phyloP scores from a whole-genome alignment of 2,797 vertebrate genomes.

The Malacoraja senta region DNA sequence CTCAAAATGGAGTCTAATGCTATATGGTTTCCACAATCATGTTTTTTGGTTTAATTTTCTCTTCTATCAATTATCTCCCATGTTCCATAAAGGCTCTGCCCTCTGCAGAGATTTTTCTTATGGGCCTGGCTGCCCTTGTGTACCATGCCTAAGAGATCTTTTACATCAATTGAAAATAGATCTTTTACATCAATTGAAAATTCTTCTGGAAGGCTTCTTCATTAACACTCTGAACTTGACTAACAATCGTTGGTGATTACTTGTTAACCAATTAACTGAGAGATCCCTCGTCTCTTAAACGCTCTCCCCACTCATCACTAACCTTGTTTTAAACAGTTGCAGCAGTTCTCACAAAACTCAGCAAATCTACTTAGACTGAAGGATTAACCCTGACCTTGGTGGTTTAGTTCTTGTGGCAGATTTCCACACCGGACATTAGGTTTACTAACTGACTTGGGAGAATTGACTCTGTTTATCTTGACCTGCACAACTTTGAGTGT shows the following conservation, averaged over 20 bases:
- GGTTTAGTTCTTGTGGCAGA: background rate
- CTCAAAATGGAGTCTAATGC: background rate
- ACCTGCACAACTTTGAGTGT: background rate
- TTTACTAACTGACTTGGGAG: background rate
- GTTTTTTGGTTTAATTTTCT: background rate
- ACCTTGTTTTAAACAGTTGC: background rate
- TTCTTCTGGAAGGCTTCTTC: background rate
- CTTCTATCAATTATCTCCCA: background rate
- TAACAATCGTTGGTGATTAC: background rate
- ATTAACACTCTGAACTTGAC: background rate
- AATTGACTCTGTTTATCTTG: background rate
- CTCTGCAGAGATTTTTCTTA: background rate
- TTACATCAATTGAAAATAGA: background rate
- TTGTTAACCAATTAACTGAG: background rate
- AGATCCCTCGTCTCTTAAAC: background rate
- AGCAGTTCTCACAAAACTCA: background rate
- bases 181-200: background rate
- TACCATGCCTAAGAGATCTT: background rate
- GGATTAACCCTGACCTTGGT: background rate
- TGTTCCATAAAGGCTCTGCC: background rate
- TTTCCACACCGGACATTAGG: background rate
- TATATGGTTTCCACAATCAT: background rate
- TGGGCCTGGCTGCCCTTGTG: background rate
- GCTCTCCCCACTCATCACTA: background rate
- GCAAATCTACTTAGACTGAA: background rate